A percentile compares a stretch with the other conserved stretches of the same genome.
Evolutionary conservation across 2,888 invertebrate genomes (phyloP).

Genomic region (Polymixis flavicincta): DNA sequence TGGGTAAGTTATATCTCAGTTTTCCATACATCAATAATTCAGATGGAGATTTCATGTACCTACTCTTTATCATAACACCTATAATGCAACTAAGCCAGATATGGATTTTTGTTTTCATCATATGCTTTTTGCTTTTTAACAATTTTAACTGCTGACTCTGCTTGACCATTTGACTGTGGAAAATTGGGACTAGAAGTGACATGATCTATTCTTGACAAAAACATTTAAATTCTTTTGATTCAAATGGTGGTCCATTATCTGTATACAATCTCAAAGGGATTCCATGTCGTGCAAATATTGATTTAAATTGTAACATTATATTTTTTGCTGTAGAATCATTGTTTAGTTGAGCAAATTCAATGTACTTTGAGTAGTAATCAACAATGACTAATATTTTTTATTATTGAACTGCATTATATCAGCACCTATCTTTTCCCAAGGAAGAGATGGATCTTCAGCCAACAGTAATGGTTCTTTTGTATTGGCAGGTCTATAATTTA

Average conservation of each 20-base stretch:
- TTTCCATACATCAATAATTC: background rate
- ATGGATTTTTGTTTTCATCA: conserved; percentile 5
- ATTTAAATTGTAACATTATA: background rate
- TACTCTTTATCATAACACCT: background rate
- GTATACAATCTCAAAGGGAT: too few relatives aligned
- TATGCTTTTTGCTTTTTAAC: conserved; percentile 5
- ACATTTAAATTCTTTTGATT: conserved; percentile 11
- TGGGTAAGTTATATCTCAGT: too few relatives aligned
- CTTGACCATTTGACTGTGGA: conserved; percentile 1
- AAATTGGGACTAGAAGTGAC: conserved; percentile 6
- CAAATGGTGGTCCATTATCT: too few relatives aligned
- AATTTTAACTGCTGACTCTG: background rate
- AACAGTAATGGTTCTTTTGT: background rate
- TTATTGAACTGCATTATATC: conserved; percentile 41
- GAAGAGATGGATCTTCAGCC: background rate
- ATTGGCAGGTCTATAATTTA: background rate
- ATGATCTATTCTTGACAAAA: conserved; percentile 3
- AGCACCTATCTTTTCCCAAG: conserved; percentile 20
- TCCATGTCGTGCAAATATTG: conserved; percentile 6
- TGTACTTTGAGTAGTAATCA: conserved; percentile 38
- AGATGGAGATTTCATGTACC: background rate
- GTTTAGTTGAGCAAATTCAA: conserved; percentile 6
- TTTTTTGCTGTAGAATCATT: conserved; percentile 8
- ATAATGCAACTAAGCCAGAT: background rate
- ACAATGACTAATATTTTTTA: conserved; percentile 33